These are phyloP conservation scores for Diabrotica virgifera DNA, from an alignment of 1,140 invertebrate genomes.

Conservation along the genomic window DNA sequence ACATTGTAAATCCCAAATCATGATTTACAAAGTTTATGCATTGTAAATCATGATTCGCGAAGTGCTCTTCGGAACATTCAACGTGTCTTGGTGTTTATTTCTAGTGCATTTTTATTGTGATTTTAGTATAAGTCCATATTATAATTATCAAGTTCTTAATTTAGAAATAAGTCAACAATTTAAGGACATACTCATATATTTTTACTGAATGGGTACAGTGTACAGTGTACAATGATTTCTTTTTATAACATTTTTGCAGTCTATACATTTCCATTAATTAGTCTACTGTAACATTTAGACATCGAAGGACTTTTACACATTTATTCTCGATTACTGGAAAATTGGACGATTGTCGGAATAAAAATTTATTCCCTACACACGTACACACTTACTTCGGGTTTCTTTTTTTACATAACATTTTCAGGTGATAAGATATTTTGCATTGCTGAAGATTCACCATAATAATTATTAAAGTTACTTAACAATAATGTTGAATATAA, in stretches of 20 bases:
- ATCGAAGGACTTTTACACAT: conserved; percentile 10
- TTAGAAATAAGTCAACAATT: too few relatives aligned
- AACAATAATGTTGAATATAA: neutral
- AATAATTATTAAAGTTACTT: neutral
- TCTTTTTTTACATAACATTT: too few relatives aligned
- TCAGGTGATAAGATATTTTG: too few relatives aligned
- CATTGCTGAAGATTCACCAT: neutral
- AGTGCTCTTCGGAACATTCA: too few relatives aligned
- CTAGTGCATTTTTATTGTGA: too few relatives aligned
- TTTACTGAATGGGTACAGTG: conserved; percentile 8
- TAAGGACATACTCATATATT: conserved; percentile 3
- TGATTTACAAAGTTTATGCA: too few relatives aligned
- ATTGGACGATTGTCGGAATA: conserved; percentile 22
- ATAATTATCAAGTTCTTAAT: too few relatives aligned
- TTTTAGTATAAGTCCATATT: too few relatives aligned
- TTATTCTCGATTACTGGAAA: neutral
- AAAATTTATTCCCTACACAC: conserved; percentile 5
- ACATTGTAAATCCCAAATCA: too few relatives aligned
- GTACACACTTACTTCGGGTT: neutral
- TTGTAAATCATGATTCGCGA: too few relatives aligned
- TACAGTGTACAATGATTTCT: neutral
- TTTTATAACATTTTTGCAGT: neutral
- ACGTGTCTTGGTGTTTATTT: too few relatives aligned
- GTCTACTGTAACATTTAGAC: conserved; percentile 9
- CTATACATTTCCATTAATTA: conserved; percentile 7